Evolutionary conservation across 2,888 invertebrate genomes (phyloP).

Genomic region (Dascillus cervinus): DNA sequence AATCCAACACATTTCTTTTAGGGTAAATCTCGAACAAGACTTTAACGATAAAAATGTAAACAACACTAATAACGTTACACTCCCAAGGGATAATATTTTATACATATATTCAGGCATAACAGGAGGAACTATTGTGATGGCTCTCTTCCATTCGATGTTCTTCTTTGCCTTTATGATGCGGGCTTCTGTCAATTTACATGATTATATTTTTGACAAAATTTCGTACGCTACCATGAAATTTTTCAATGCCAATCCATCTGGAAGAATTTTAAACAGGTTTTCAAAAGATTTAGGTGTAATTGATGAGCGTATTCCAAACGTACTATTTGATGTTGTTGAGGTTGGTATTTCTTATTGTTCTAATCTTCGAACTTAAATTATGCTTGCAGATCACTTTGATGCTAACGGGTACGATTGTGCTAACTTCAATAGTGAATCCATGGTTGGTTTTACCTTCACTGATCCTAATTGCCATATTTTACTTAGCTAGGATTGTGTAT

Average conservation of each 20-base stretch:
- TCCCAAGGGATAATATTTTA: slow-evolving; percentile 29
- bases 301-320: slow-evolving; percentile 53
- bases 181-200: slow-evolving; percentile 36
- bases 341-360: slow-evolving; percentile 46
- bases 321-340: slow-evolving; percentile 35
- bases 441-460: slow-evolving; percentile 57
- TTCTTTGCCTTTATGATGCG: slow-evolving; percentile 35
- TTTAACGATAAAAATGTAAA: not conserved
- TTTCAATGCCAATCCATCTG: slow-evolving; percentile 38
- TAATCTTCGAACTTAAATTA: slow-evolving; percentile 43
- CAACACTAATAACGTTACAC: no score
- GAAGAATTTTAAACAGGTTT: slow-evolving; percentile 40
- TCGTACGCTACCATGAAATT: slow-evolving; percentile 37
- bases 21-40: slow-evolving; percentile 24
- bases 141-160: slow-evolving; percentile 32
- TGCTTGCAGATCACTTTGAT: slow-evolving; percentile 36
- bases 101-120: slow-evolving; percentile 45
- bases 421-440: slow-evolving; percentile 62
- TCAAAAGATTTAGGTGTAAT: slow-evolving; percentile 48
- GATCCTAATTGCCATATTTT: slow-evolving; percentile 55
- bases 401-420: slow-evolving; percentile 60
- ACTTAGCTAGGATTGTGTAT: slow-evolving; percentile 21
- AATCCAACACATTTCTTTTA: slow-evolving; percentile 13
- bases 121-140: slow-evolving; percentile 38
- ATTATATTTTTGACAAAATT: slow-evolving; percentile 31